Base-by-base conservation (phyloP, 2,113 vertebrate genomes). In the Malurus cyaneus region DNA sequence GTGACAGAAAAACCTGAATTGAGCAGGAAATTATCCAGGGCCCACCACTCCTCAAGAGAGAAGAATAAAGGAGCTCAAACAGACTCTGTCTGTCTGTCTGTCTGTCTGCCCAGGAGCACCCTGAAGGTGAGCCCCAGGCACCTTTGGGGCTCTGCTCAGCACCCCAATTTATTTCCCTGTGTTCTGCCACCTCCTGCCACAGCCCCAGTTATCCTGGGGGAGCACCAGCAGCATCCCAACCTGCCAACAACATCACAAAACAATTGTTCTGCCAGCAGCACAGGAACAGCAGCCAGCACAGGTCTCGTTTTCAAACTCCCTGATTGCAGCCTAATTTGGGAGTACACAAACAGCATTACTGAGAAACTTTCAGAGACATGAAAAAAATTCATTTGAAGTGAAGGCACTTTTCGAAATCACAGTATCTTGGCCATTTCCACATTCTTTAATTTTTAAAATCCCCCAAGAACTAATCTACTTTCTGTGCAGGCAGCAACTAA, bases 391-490 rank as follows among this genome's bases (percentile, higher is more conserved):
- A 62, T 62, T 70, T 93, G 14, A 86, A 88, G 88, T 60, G 41
- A 64, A 91, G 65, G 69, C 5, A 1, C 61, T 89, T 86, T 39
- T 53, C 72, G 81, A 90, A 94, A 91, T 64, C 56, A 74, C 61
- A 89, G 1, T 61, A 67, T 88, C 80, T 60, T 56, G 42, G 72
- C 69, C 41, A 84, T 78, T 93, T 91, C 41, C 77, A 92, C 53
- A 11, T 61, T 59, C 92, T 94, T 95, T 78, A 93, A 74, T 93
- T 93, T 93, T 93, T 95, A 74, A 96, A 82, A 86, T 77, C 47
- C 81, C 60, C 34, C 78, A 73, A 74, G 86, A 87, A 74, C 60
- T 46, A 41, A 65, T 91, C 78, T 67, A 92, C 60, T 93, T 88
- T 84, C 59, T 42, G 34, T 36, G 64, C 79, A 86, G 89, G 82